Base-by-base conservation (phyloP, 2,888 invertebrate genomes). In the Drosophila lutescens region DNA sequence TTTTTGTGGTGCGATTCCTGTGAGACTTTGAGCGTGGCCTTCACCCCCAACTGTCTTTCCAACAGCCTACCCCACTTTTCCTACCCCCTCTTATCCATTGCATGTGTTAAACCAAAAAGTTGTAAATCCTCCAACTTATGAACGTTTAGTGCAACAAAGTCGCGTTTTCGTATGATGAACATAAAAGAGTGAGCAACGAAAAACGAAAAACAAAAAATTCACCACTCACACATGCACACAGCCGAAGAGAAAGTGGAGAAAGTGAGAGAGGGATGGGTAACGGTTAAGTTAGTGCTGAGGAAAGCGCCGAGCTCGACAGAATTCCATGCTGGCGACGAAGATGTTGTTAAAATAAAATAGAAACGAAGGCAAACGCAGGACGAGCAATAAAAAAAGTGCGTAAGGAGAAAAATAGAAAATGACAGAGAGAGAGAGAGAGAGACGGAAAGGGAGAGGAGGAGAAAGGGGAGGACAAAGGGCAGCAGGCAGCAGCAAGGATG, bases 91-190 rank as follows among this genome's bases (percentile, higher is more conserved):
- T 8, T 9, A 10, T 17, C 51, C 38, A 2, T 40, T 60, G 20
- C 62, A 71, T 75, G 68, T 65, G 72, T 79, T 50, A 62, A 75
- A 79, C 73, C 75, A 55, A 71, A 80, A 81, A 65, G 80, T 82
- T 77, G 85, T 82, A 80, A 83, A 84, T 76, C 80, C 70, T 54
- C 71, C 70, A 82, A 71, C 65, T 83, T 79, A 70, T n/a, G n/a
- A n/a, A n/a, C 71, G 78, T 70, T 84, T 82, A 77, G 77, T 83
- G 82, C 82, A 84, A 83, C 82, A 83, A 80, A 79, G 82, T 83
- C 77, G 83, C 85, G 70, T 71, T 77, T 81, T 73, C 82, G 73
- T 69, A 72, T 79, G 78, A 79, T 57, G 70, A 74, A 76, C 80
- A 74, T 82, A 77, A 83, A 80, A 79, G 74, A 61, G 63, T 51